These are phyloP conservation scores for Phasia obesa DNA, from an alignment of 2,888 invertebrate genomes.

Conservation along the genomic window DNA sequence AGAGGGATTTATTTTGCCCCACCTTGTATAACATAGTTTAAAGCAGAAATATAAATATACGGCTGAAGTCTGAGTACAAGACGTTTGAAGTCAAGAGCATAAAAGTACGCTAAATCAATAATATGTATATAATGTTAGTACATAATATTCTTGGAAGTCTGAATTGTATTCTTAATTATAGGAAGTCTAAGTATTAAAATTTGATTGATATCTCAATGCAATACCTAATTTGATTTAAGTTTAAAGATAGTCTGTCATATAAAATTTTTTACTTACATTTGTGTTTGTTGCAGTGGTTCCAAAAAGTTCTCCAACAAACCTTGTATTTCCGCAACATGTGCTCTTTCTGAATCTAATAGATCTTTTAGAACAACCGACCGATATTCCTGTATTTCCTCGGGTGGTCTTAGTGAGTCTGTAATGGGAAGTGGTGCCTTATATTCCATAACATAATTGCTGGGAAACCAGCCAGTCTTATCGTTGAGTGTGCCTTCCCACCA, in stretches of 20 bases:
- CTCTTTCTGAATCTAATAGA: slow-evolving; percentile 95
- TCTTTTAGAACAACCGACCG: slow-evolving; percentile 93
- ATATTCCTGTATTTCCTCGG: slow-evolving; percentile 90
- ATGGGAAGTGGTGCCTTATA: slow-evolving; percentile 85
- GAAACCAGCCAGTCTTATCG: slow-evolving; percentile 99
- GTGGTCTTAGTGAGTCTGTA: slow-evolving; percentile 86
- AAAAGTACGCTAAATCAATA: too few relatives aligned
- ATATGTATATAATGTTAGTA: too few relatives aligned
- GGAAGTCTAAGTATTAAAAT: too few relatives aligned
- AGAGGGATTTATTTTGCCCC: too few relatives aligned
- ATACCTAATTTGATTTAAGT: neutral
- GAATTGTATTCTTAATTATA: too few relatives aligned
- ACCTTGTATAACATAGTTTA: too few relatives aligned
- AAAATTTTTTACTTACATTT: slow-evolving; percentile 87
- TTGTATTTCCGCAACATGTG: slow-evolving; percentile 94
- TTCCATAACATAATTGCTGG: slow-evolving; percentile 97
- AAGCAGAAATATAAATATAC: too few relatives aligned
- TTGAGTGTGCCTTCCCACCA: slow-evolving; percentile 99
- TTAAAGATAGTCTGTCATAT: neutral
- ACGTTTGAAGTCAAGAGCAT: too few relatives aligned
- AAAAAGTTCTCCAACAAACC: slow-evolving; percentile 92
- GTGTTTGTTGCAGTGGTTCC: slow-evolving; percentile 92
- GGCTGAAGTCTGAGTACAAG: too few relatives aligned
- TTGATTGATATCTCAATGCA: too few relatives aligned
- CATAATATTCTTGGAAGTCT: too few relatives aligned